Percentiles rank a stretch among this genome's conserved stretches.
Conservation (phyloP, 2,888 invertebrate genomes). For the Temnothorax ravouxi region DNA sequence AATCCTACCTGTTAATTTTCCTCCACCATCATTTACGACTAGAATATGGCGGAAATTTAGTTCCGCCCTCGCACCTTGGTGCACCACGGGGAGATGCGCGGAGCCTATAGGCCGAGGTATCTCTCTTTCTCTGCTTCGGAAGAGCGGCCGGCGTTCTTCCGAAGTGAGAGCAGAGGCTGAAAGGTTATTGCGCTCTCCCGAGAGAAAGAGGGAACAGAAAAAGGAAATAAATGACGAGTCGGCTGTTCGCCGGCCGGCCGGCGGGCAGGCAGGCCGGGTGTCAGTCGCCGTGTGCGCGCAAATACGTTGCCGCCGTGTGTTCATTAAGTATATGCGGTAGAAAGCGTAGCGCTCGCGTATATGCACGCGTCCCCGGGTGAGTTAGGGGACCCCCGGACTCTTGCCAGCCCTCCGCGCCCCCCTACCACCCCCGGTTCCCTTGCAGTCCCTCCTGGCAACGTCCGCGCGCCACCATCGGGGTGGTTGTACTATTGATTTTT, state of each 20-base stretch:
- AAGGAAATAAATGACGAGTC: slow-evolving; percentile 48
- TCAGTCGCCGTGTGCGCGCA: slow-evolving; percentile 60
- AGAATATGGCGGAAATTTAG: slow-evolving; percentile 23
- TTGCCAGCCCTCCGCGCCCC: slow-evolving; percentile 16
- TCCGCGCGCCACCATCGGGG: slow-evolving; percentile 70
- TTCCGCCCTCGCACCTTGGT: slow-evolving; percentile 16
- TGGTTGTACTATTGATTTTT: slow-evolving; percentile 84
- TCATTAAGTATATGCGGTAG: slow-evolving; percentile 79
- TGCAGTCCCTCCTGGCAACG: slow-evolving; percentile 54
- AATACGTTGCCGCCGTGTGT: slow-evolving; percentile 68
- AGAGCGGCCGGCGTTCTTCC: background rate
- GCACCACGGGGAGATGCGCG: background rate
- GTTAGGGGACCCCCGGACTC: slow-evolving; percentile 69
- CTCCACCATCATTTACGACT: background rate
- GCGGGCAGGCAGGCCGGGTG: slow-evolving; percentile 35
- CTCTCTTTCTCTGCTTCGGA: slow-evolving; percentile 9
- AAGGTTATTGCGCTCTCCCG: slow-evolving; percentile 52
- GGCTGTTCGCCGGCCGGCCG: slow-evolving; percentile 39
- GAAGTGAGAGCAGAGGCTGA: slow-evolving; percentile 50
- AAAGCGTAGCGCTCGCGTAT: slow-evolving; percentile 67
- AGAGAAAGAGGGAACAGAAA: slow-evolving; percentile 24
- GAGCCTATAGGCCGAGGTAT: background rate
- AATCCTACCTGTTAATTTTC: slow-evolving; percentile 9
- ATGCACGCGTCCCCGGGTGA: slow-evolving; percentile 63
- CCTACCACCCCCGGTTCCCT: background rate